phyloP scores from a whole-genome alignment of 2,888 invertebrate genomes.

The Nemurella pictetii region DNA sequence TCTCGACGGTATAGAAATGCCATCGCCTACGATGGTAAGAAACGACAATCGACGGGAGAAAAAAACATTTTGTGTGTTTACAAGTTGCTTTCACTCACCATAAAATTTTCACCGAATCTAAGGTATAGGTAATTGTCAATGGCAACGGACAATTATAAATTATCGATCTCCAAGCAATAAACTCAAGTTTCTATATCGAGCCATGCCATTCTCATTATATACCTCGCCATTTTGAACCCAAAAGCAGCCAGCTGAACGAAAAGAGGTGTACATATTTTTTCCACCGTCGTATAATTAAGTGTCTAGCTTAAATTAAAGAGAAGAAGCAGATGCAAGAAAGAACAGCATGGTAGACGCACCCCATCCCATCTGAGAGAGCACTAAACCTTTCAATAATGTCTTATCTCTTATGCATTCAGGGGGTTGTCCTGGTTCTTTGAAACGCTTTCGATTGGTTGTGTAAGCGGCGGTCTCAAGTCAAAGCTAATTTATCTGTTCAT shows the following conservation, averaged over 20 bases:
- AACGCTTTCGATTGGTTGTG: neutral
- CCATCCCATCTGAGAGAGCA: neutral
- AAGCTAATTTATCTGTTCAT: conserved; percentile 6
- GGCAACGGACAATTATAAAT: neutral
- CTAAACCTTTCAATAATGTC: neutral
- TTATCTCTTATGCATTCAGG: neutral
- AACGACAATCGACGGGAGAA: no score
- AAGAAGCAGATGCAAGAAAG: neutral
- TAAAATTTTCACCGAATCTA: no score
- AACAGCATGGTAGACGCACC: neutral
- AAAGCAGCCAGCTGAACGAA: neutral
- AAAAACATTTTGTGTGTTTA: no score
- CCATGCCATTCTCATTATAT: neutral
- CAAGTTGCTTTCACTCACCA: no score
- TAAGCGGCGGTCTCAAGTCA: conserved; percentile 1
- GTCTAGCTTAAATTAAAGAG: neutral
- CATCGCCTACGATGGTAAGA: no score
- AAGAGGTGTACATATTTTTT: neutral
- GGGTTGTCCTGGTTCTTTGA: neutral
- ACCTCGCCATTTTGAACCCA: neutral
- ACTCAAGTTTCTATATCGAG: neutral
- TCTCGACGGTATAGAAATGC: no score
- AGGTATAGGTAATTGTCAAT: no score
- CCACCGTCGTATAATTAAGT: neutral
- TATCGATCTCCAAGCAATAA: neutral